A percentile compares a stretch with the other conserved stretches of the same genome.
Conservation (phyloP, 2,797 vertebrate species). For the Channallabes apus region DNA sequence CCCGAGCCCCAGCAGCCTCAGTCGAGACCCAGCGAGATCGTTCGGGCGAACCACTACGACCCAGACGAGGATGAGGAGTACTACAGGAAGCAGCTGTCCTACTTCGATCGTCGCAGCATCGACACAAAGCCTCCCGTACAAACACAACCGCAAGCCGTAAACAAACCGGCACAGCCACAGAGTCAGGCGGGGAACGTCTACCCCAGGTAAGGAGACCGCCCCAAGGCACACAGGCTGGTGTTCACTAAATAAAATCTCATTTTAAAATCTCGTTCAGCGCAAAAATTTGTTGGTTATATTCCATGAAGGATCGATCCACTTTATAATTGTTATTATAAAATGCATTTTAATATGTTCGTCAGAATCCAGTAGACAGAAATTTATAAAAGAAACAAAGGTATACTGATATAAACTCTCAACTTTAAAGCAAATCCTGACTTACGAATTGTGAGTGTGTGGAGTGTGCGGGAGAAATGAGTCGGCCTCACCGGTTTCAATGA, state of each 20-base stretch:
- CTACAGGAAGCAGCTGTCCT: constrained; percentile 95
- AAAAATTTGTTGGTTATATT: no score
- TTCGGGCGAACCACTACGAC: constrained; percentile 91
- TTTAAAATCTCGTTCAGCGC: no score
- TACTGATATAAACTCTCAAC: no score
- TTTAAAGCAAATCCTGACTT: no score
- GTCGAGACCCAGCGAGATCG: constrained; percentile 83
- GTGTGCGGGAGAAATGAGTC: no score
- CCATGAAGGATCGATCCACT: background rate
- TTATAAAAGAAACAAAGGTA: background rate
- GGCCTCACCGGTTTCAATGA: no score
- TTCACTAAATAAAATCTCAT: background rate
- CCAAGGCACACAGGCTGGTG: background rate
- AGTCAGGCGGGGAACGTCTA: constrained; percentile 83
- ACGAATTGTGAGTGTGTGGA: no score
- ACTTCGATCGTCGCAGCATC: constrained; percentile 87
- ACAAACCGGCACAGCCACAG: constrained; percentile 71
- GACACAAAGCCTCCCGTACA: constrained; percentile 79
- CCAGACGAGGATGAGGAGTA: constrained; percentile 96
- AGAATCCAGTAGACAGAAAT: background rate
- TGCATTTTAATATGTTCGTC: background rate
- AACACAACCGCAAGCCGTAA: constrained; percentile 53
- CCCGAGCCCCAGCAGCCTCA: constrained; percentile 93
- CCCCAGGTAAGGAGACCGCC: constrained; percentile 74
- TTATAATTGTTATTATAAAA: background rate